Conservation (phyloP, 2,113 vertebrate species). For the Ibidorhyncha struthersii region DNA sequence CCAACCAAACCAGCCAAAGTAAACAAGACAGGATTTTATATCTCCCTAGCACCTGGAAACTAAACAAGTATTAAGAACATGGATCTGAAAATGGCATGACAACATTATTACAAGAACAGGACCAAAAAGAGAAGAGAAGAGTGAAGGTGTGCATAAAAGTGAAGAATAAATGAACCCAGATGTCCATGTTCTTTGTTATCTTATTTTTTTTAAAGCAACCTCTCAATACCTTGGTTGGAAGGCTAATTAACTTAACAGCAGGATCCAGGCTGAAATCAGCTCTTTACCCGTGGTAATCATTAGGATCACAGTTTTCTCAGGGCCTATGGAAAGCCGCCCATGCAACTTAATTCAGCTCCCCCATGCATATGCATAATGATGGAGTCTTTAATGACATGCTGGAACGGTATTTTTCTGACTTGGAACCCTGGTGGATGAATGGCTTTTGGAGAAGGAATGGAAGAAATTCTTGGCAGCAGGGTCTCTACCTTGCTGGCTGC, state of each 20-base stretch:
- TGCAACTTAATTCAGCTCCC: neutral
- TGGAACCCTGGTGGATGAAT: neutral
- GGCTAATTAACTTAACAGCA: constrained; percentile 28
- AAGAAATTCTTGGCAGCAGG: neutral
- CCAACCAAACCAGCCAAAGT: neutral
- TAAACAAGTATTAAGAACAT: neutral
- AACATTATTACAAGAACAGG: neutral
- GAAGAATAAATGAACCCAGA: neutral
- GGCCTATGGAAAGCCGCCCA: neutral
- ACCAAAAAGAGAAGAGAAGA: neutral
- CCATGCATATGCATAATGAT: neutral
- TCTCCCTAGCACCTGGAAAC: neutral
- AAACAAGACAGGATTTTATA: neutral
- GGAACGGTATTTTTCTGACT: neutral
- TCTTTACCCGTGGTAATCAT: neutral
- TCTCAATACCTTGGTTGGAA: neutral
- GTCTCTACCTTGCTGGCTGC: neutral
- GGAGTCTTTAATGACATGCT: neutral
- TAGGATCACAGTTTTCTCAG: neutral
- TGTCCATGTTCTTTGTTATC: neutral
- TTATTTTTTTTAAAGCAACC: neutral
- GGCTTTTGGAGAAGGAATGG: neutral
- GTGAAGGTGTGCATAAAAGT: neutral
- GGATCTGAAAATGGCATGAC: neutral
- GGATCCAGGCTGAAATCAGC: neutral